Base-by-base conservation (phyloP, 2,888 invertebrate species). In the Acanthosepion pharaonis region DNA sequence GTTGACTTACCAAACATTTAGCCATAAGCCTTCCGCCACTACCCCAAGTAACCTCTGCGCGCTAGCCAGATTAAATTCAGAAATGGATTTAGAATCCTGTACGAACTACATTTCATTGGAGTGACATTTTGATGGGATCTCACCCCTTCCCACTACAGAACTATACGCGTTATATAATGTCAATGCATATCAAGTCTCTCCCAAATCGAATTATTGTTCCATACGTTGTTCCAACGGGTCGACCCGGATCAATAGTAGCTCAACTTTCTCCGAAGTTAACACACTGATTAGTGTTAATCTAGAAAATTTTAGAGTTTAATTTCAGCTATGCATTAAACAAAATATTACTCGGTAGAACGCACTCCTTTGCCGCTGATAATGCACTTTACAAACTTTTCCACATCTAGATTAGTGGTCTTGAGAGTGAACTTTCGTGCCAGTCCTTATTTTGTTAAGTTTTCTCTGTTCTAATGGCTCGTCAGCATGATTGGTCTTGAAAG, bases 21-120 rank as follows among this genome's bases (percentile, higher is more conserved):
- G 78, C n/a, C n/a, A n/a, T n/a, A 78, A 33, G 11, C 15, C 78
- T 33, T 9, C 15, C n/a, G 11, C 78, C 11, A 9, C 78, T 33
- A 42, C 9, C 78, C 11, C 78, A 15, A 78, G n/a, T n/a, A 78
- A 78, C 78, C n/a, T 78, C n/a, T 4, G 8, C 78, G n/a, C 78
- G 28, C n/a, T 78, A 15, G 78, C n/a, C n/a, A n/a, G 78, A 78
- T 78, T 78, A n/a, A n/a, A 78, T 78, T 78, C 78, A 11, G 78
- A 78, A 78, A 78, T 78, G 78, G n/a, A 78, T 78, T 78, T 78
- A 78, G 78, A 78, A n/a, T 78, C 78, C n/a, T n/a, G 15, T 78
- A 78, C 9, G 78, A n/a, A 33, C 78, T 78, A n/a, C n/a, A n/a
- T 33, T 78, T 78, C 78, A 78, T 78, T 78, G 78, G 33, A 78